phyloP scores from a whole-genome alignment of 2,797 vertebrate species.

The Rhodeus uyekii region DNA sequence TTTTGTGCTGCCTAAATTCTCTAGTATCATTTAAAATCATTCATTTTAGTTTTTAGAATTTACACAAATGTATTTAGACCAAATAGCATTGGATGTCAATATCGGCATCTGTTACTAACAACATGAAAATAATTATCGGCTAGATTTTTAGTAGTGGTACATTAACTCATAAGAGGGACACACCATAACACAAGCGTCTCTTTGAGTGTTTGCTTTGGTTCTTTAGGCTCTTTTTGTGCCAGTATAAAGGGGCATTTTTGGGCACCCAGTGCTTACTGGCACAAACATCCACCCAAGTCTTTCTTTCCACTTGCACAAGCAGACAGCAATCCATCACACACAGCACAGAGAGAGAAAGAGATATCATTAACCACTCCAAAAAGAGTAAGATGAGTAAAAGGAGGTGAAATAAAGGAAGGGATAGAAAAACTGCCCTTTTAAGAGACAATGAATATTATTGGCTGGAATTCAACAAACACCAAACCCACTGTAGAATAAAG shows the following conservation, averaged over 20 bases:
- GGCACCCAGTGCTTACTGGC: constrained; percentile 47
- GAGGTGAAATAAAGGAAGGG: neutral
- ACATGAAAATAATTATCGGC: neutral
- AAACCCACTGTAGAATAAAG: neutral
- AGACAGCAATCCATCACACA: constrained; percentile 32
- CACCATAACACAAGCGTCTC: constrained; percentile 33
- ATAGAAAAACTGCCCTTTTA: neutral
- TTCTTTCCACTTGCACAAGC: constrained; percentile 38
- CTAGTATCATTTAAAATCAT: neutral
- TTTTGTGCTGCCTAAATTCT: neutral
- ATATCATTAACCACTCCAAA: constrained; percentile 34
- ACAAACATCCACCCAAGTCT: constrained; percentile 43
- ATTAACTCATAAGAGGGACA: constrained; percentile 9
- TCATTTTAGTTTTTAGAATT: neutral
- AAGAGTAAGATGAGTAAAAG: neutral
- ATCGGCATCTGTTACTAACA: neutral
- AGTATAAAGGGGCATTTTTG: constrained; percentile 50
- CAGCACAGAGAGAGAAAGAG: constrained; percentile 11
- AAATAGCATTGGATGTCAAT: neutral
- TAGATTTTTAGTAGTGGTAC: neutral
- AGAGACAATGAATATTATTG: neutral
- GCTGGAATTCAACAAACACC: neutral
- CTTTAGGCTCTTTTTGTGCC: constrained; percentile 36
- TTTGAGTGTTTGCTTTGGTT: constrained; percentile 54
- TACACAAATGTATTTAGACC: neutral